phyloP scores from a whole-genome alignment of 2,888 invertebrate species.

The Gryllus longicercus region DNA sequence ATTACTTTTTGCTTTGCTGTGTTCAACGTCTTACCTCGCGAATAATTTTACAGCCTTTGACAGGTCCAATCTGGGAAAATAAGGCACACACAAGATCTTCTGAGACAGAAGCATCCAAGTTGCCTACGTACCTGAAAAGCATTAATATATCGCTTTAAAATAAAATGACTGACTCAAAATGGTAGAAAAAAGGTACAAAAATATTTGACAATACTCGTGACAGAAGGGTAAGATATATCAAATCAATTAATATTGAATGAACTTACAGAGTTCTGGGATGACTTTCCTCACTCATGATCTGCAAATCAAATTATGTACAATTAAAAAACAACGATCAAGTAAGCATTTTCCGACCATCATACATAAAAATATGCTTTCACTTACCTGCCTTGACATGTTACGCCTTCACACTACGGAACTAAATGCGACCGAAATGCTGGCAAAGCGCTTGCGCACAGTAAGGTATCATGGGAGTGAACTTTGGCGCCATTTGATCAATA shows the following conservation, averaged over 20 bases:
- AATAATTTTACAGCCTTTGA: conserved; percentile 63
- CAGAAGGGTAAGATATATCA: conserved; percentile 22
- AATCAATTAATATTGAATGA: background rate
- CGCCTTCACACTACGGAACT: conserved; percentile 10
- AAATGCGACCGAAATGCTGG: background rate
- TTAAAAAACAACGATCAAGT: background rate
- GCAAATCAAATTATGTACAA: conserved; percentile 19
- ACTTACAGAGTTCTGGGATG: conserved; percentile 31
- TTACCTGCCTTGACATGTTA: conserved; percentile 22
- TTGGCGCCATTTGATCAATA: conserved; percentile 30
- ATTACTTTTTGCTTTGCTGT: background rate
- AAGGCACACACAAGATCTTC: conserved; percentile 56
- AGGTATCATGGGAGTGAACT: conserved; percentile 25
- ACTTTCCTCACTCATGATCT: conserved; percentile 29
- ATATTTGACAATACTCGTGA: background rate
- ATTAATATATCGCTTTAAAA: too few species aligned
- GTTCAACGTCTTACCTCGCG: conserved; percentile 49
- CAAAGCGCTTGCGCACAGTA: conserved; percentile 2
- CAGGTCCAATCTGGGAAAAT: conserved; percentile 59
- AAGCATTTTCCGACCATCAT: background rate
- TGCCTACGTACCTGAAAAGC: conserved; percentile 53
- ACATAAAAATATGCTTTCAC: background rate
- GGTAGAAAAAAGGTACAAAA: too few species aligned
- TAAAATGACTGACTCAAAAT: too few species aligned
- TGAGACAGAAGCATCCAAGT: conserved; percentile 54